These are phyloP conservation scores for Drosophila monieri DNA, from an alignment of 2,888 invertebrate species.

Conservation along the genomic window DNA sequence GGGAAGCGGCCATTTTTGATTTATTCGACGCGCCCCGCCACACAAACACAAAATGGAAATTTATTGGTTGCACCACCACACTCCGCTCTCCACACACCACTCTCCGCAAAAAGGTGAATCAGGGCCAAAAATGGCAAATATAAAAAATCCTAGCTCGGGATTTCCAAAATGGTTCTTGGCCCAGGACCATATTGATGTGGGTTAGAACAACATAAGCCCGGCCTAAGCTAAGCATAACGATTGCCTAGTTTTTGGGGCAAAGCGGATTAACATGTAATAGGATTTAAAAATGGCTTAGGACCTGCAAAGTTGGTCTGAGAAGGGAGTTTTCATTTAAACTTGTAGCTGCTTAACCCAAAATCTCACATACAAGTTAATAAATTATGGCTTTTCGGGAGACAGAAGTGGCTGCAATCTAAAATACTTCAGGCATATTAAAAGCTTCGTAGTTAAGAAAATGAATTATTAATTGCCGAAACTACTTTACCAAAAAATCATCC, in stretches of 20 bases:
- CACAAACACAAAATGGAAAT: constrained; percentile 63
- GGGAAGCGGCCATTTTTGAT: constrained; percentile 69
- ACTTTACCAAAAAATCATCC: not conserved
- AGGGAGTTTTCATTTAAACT: not conserved
- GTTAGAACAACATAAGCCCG: constrained; percentile 10
- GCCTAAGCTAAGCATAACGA: constrained; percentile 5
- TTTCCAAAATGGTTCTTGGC: constrained; percentile 1
- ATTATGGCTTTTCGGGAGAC: not conserved
- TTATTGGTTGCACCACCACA: constrained; percentile 53
- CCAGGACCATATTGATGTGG: constrained; percentile 14
- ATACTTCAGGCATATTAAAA: not conserved
- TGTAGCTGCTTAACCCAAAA: not conserved
- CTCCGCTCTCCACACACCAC: constrained; percentile 14
- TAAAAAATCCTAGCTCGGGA: constrained; percentile 11
- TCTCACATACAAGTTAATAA: not conserved
- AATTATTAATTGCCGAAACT: not conserved
- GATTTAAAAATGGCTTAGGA: not conserved
- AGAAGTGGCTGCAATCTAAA: not conserved
- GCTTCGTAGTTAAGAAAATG: not conserved
- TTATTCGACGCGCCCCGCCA: constrained; percentile 55
- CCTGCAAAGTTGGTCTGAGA: not conserved
- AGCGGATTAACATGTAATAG: not conserved
- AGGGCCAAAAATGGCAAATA: constrained; percentile 5
- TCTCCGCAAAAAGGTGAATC: constrained; percentile 32
- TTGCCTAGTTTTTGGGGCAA: not conserved